These are phyloP conservation scores for Gonatopus flavifemur DNA, from an alignment of 1,140 invertebrate species.

Conservation along the genomic window DNA sequence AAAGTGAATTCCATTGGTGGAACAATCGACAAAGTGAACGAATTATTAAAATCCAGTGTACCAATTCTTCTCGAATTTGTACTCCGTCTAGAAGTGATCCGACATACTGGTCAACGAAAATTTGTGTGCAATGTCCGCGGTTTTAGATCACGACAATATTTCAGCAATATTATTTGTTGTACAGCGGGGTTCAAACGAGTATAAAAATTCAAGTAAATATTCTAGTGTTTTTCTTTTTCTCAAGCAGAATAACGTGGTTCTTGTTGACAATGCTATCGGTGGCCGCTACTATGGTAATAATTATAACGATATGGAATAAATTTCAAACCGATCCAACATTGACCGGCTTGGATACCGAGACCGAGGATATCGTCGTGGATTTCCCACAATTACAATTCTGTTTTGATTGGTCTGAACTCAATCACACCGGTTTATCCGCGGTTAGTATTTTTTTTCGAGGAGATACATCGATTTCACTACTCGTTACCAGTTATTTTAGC, in stretches of 20 bases:
- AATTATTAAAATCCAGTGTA: too few relatives aligned
- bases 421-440: constrained; percentile 7
- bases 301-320: constrained; percentile 73
- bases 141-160: too few relatives aligned
- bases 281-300: constrained; percentile 69
- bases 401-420: constrained; percentile 15
- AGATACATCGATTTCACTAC: too few relatives aligned
- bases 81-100: too few relatives aligned
- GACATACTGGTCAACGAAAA: too few relatives aligned
- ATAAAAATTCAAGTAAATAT: background rate
- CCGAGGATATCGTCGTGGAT: constrained; percentile 4
- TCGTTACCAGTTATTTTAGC: too few relatives aligned
- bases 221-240: constrained; percentile 12
- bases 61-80: too few relatives aligned
- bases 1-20: too few relatives aligned
- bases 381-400: constrained; percentile 31
- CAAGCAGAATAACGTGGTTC: constrained; percentile 73
- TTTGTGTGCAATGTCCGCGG: too few relatives aligned
- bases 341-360: constrained; percentile 59
- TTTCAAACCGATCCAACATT: constrained; percentile 80
- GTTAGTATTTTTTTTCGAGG: too few relatives aligned
- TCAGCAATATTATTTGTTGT: too few relatives aligned
- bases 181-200: background rate
- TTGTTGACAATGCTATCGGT: constrained; percentile 67
- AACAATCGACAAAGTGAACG: too few relatives aligned